Conservation (phyloP, 2,888 invertebrate species). For the Drosophila subsilvestris region DNA sequence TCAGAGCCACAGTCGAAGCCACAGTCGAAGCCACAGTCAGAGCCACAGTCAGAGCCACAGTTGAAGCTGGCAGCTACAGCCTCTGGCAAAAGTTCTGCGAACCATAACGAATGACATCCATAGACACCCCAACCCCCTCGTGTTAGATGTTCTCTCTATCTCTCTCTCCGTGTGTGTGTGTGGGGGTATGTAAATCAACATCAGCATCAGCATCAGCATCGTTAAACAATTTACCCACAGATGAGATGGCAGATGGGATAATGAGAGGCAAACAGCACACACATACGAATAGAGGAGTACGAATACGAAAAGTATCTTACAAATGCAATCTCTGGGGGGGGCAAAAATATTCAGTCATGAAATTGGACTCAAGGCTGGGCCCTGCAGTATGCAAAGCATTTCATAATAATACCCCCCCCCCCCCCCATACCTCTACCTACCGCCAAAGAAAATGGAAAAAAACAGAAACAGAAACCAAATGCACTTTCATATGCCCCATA, state of each 20-base stretch:
- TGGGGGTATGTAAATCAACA: constrained; percentile 5
- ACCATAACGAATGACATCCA: constrained; percentile 71
- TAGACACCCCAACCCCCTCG: constrained; percentile 13
- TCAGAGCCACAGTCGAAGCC: background rate
- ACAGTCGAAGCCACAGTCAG: background rate
- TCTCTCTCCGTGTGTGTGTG: background rate
- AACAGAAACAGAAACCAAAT: constrained; percentile 36
- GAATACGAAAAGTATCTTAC: too few species aligned
- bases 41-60: constrained; percentile 5
- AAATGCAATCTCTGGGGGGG: constrained; percentile 13
- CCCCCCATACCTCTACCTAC: too few species aligned
- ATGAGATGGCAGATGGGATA: background rate
- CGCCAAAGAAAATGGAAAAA: constrained; percentile 16
- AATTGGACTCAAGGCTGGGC: constrained; percentile 22
- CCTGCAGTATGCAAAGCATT: constrained; percentile 19
- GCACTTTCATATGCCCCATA: constrained; percentile 60
- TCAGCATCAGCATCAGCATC: background rate
- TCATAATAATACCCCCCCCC: too few species aligned
- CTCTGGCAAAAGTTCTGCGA: constrained; percentile 39
- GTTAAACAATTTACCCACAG: background rate
- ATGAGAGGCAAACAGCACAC: background rate
- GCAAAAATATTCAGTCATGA: constrained; percentile 2
- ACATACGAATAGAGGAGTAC: background rate
- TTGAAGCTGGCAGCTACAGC: background rate
- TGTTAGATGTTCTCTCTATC: background rate